Evolutionary conservation across 2,797 vertebrate genomes (phyloP), one percentile per base, ranked within the genome.

Genomic region (Cetoscarus ocellatus): DNA sequence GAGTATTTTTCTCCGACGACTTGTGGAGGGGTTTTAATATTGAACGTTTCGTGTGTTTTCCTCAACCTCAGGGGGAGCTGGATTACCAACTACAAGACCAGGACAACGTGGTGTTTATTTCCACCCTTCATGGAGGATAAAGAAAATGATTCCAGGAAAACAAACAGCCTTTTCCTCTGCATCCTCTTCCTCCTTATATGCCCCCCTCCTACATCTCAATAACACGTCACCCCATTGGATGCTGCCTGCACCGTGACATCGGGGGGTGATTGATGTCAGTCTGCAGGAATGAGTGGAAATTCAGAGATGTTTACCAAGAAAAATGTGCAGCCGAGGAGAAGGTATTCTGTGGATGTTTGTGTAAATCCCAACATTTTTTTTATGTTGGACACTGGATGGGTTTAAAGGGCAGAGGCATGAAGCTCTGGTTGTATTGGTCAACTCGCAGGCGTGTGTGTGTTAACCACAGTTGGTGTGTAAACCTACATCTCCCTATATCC

Each of bases 101-200:
- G 85, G 98, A 99, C 94, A 97, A 94, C 12, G 61, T 99, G 39
- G 95, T 98, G 85, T 99, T 99, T 92, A 98, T 99, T 90, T 99
- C 98, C 0, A 99, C 98, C 1, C 92, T 99, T 75, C 98, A 99
- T 0, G 98, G 98, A 9, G 98, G 98, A 82, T 99, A 94, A 94
- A 78, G 94, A 77, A 17, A 62, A 54, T 47, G 43, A 61, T 43
- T 38, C 7, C 18, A 54, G 49, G 66, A 70, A 56, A 8, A 47
- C 61, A 44, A 64, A 67, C 43, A 59, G 13, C 15, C 36, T 17
- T 73, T 62, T 62, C 47, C 67, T 63, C 35, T 18, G 49, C 64
- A 50, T 75, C 64, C 36, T 48, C 60, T 70, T 44, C 18, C 58
- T 39, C 45, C 15, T 17, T 14, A 15, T 12, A 7, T 27, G 4